Evolutionary conservation across 53 echinoderm and acorn worm genomes (phyloP), one percentile per base, ranked within the genome.

Genomic region (Actinopyga echinites): DNA sequence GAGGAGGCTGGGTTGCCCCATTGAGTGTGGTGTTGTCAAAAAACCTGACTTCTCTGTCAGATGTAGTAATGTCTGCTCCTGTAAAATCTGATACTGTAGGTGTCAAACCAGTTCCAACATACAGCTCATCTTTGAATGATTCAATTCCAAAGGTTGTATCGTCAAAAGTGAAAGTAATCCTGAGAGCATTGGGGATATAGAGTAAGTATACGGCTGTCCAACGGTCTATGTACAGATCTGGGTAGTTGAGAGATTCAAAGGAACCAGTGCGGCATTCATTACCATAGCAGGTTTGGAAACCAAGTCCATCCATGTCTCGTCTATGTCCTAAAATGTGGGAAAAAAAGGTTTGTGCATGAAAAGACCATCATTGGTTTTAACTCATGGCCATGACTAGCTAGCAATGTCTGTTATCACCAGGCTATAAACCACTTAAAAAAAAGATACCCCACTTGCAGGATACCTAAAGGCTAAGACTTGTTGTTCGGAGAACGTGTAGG

Each of bases 251-350:
- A 52, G 90, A 88, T 22, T 58, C 30, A 63, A 93, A 92, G 56
- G 52, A 86, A 1, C 92, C 92, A 4, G 54, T 57, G 15, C 5
- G 6, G 37, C 92, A 90, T 26, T 30, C 19, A 10, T 52, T 69
- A 22, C 95, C 95, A 64, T 93, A 95, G 54, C 95, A 93, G 2
- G 95, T 93, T 32, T 75, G 86, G n/a, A 95, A 77, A n/a, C 54
- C 17, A 6, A 54, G 55, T 7, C 2, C 12, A 6, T 15, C 55
- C 31, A 23, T 30, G 45, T 77, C 77, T 20, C 3, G 0, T 8
- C 77, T 52, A 31, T 13, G 7, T 21, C 19, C 77, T 77, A 26
- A 4, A 53, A 44, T 38, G 30, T 30, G 21, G 77, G 54, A 55
- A 55, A 30, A 28, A 77, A 32, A 66, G 32, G 8, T 19, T 8